Base-by-base conservation (phyloP, 2,888 invertebrate genomes). In the Dasypogon diadema region DNA sequence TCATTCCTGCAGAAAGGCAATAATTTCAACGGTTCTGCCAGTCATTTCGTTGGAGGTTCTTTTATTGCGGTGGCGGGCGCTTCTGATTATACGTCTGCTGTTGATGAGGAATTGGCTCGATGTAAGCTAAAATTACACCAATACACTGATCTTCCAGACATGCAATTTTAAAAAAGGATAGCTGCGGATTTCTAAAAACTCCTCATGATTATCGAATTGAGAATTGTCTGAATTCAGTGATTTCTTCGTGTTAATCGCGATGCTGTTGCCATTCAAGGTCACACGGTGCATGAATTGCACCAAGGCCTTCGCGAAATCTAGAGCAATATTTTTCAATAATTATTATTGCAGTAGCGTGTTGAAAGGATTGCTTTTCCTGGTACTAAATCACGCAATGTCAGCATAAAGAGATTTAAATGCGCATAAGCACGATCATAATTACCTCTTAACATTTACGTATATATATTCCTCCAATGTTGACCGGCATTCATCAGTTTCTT, bases 131-230 rank as follows among this genome's bases (percentile, higher is more conserved):
- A 42, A 42, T 42, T 42, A n/a, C 42, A 42, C 42, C 2, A 42
- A 42, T 1, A 12, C 30, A 30, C 3, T 3, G 8, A 5, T 30
- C 3, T n/a, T 12, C 12, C 42, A 42, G 42, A 42, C 42, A 42
- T 42, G 12, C 42, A 42, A 12, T 42, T 42, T 42, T 12, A 42
- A 42, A 42, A 42, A 42, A 42, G 42, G 12, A 42, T 42, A 6
- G n/a, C 3, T 42, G n/a, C 42, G n/a, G 42, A 42, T 42, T 42
- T 42, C 42, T 42, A 12, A 12, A 42, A 42, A 42, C 42, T 42
- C 42, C 12, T 42, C n/a, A 42, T 42, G 34, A 60, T 60, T 60
- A 60, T 37, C 34, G 60, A 60, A 60, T 60, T 37, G 26, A 6
- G 42, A 3, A 42, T 42, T 42, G 42, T 42, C 42, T 42, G 42